A percentile compares a stretch with the other conserved stretches of the same genome.
These are phyloP conservation scores for Panthera leo DNA, from an alignment of 2,113 vertebrate species.

Conservation along the genomic window DNA sequence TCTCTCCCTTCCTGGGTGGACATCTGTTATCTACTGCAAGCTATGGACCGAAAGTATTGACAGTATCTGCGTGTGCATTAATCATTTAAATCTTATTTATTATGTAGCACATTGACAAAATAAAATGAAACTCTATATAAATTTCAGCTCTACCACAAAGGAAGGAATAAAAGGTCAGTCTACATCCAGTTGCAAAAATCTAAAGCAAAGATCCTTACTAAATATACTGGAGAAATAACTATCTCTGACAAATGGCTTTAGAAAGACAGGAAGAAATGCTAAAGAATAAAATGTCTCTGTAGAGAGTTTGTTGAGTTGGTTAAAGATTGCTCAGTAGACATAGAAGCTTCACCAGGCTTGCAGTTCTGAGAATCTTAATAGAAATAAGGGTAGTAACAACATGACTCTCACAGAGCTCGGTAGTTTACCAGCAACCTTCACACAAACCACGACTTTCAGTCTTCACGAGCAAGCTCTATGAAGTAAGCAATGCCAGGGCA, in stretches of 20 bases:
- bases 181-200: not conserved
- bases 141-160: slow-evolving; percentile 59
- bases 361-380: not conserved
- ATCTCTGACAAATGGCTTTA: not conserved
- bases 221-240: not conserved
- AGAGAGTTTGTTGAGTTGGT: not conserved
- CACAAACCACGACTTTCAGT: not conserved
- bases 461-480: not conserved
- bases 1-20: not conserved
- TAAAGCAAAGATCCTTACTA: slow-evolving; percentile 48
- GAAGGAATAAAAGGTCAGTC: not conserved
- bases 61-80: slow-evolving; percentile 58
- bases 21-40: not conserved
- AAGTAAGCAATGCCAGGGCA: not conserved
- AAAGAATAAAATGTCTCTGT: not conserved
- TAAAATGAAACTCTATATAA: slow-evolving; percentile 52
- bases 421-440: not conserved
- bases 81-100: slow-evolving; percentile 74
- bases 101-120: slow-evolving; percentile 39
- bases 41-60: not conserved
- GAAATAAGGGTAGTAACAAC: not conserved
- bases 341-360: not conserved
- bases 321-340: not conserved
- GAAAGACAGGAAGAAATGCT: not conserved
- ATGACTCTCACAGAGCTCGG: not conserved